Conservation (phyloP, 2,797 vertebrate species). For the Nothura maculosa region DNA sequence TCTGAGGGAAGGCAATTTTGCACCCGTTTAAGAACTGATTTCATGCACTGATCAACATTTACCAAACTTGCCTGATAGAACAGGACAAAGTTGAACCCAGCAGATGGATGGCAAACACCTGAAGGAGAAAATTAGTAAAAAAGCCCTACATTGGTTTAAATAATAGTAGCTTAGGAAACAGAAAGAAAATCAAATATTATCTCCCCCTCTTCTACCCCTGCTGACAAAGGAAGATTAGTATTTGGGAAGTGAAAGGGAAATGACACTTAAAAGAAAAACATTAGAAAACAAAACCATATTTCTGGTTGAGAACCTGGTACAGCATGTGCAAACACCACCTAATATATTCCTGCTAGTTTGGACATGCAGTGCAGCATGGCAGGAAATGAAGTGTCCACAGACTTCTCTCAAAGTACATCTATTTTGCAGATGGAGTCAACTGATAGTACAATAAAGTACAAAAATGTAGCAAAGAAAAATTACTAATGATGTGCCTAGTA, state of each 20-base stretch:
- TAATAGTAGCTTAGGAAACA: conserved; percentile 26
- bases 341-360: not conserved
- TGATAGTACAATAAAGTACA: not conserved
- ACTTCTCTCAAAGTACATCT: conserved; percentile 27
- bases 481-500: not conserved
- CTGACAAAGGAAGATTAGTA: not conserved
- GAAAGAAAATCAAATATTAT: not conserved
- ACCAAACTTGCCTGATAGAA: conserved; percentile 69
- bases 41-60: conserved; percentile 77
- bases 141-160: conserved; percentile 47
- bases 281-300: not conserved
- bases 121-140: conserved; percentile 66
- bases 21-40: conserved; percentile 80
- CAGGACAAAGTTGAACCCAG: conserved; percentile 63
- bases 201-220: not conserved
- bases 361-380: not conserved
- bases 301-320: not conserved
- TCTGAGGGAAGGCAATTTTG: conserved; percentile 81
- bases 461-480: not conserved
- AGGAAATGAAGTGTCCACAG: conserved; percentile 2
- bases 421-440: conserved; percentile 25
- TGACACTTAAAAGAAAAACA: not conserved
- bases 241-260: conserved; percentile 22
- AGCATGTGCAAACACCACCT: not conserved
- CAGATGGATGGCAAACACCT: conserved; percentile 44